Base-by-base conservation (phyloP, 2,888 invertebrate genomes). In the Torymus aiolomorphi region DNA sequence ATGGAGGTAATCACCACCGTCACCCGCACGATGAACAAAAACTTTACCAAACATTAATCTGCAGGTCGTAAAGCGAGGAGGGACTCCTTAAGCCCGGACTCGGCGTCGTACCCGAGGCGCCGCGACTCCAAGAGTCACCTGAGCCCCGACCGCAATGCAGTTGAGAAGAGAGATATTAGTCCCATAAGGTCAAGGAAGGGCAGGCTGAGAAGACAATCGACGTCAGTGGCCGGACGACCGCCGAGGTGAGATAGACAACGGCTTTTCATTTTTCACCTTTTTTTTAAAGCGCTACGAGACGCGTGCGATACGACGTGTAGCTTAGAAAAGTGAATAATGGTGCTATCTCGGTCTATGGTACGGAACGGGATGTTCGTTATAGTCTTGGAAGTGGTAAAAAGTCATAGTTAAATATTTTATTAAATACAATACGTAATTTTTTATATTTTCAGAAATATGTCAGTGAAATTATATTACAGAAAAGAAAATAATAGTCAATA, bases 51-150 rank as follows among this genome's bases (percentile, higher is more conserved):
- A 42, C 3, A 31, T 10, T 61, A 10, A 31, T 52, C 57, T 49
- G 88, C 91, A 79, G 95, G 95, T 71, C 92, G 95, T 61, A 94
- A 94, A 84, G 95, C 96, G 0, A 92, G 97, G 20, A 92, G 97
- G 63, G 97, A 97, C 88, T 97, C 97, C 0, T 90, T 97, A n/a
- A 97, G 96, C 82, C 97, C 97, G 0, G 97, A 97, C 89, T 97
- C 97, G 82, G 97, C 97, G 3, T 95, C 95, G 78, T 88, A 90
- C 84, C 92, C 94, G 54, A 92, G 93, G 31, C 91, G 95, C 3
- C 92, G 96, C 62, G 95, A 96, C 83, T 96, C 96, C 0, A 92
- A 95, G 56, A 93, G 95, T 0, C 95, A 95, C 88, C 89, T 96
- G 70, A 96, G 96, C 83, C 96, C 96, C 0, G 96, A 96, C 87